Evolutionary conservation across 2,113 vertebrate species (phyloP), one percentile per base, ranked within the genome.

Genomic region (Platysteira castanea): DNA sequence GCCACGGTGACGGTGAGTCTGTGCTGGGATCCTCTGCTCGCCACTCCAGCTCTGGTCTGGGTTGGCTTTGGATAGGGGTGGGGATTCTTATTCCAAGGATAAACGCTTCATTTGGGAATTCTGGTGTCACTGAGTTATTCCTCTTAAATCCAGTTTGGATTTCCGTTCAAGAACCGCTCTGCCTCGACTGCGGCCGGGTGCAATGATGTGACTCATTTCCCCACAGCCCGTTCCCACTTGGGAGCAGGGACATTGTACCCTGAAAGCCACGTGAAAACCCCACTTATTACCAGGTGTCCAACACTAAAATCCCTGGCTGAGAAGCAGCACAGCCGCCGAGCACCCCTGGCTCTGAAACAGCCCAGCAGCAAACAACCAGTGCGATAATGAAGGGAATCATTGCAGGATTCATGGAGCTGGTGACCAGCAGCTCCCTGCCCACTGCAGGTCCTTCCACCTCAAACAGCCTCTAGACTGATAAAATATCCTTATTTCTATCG

Each of bases 1-100:
- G 98, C 98, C 91, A 98, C 98, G 8, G 98, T 98, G 54, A 98
- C 98, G 13, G 98, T 98, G 96, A 98, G 98, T 92, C 76, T 27
- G 0, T 1, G 41, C 9, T 35, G 30, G 57, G 68, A 3, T 3
- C 8, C n/a, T 30, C 54, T 23, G 18, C 8, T 46, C 18, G 27
- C 13, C 52, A 0, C 57, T 17, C 8, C 19, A 9, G 8, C 10
- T 57, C 44, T 52, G 39, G 31, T 4, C 26, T 27, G 37, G 52
- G 22, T 0, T 19, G 46, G 31, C 7, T 15, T 53, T 60, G 68
- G 13, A 18, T 5, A 56, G 27, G 20, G 20, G 3, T 67, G n/a
- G 17, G 41, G 30, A 17, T 6, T 41, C 7, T 39, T 11, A 44
- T 76, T 84, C 9, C 16, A 19, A 54, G 35, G 39, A 39, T 6